Base-by-base conservation (phyloP, 1,140 invertebrate species). In the Pseudomyrmex flavicornis region DNA sequence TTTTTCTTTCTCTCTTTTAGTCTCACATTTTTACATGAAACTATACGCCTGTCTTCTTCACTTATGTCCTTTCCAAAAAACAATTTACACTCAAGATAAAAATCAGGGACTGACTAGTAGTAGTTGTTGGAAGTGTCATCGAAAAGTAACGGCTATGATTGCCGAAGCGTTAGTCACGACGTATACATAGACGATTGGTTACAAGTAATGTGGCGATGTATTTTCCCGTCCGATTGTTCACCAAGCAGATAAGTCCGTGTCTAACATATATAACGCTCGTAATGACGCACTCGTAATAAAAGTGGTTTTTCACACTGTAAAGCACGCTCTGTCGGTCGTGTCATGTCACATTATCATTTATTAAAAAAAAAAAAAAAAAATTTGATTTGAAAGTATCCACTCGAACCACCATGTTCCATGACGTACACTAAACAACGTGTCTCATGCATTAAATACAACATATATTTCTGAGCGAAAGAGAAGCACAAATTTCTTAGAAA, bases 61-160 rank as follows among this genome's bases (percentile, higher is more conserved):
- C 20, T 26, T 26, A 35, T 12, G 26, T 59, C 20, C 62, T 73
- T 66, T 44, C 35, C 35, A 35, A 66, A 68, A 76, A 73, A 73
- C 56, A 15, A 63, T 75, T 85, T 68, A 65, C 44, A 65, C 26
- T 83, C 35, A 56, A 44, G 56, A 69, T 75, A 15, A 84, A 86
- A 90, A 92, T 86, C 88, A 91, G 93, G 93, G 93, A 94, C 93
- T 94, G 93, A 94, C 93, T 93, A 94, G 93, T 93, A 94, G 93
- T 93, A 93, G 92, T 94, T 92, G 93, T 92, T 94, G 93, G 92
- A 94, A 92, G 90, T 90, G 89, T 83, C 70, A 84, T 89, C 76
- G 75, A 91, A 73, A 83, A 75, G 58, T 77, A 65, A 66, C 84
- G 79, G 54, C 70, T 61, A 48, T 26, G 4, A 54, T 58, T 46